Percentiles rank a stretch among this genome's conserved stretches.
Evolutionary conservation across 2,888 invertebrate genomes (phyloP).

Genomic region (Deroplatys truncata): DNA sequence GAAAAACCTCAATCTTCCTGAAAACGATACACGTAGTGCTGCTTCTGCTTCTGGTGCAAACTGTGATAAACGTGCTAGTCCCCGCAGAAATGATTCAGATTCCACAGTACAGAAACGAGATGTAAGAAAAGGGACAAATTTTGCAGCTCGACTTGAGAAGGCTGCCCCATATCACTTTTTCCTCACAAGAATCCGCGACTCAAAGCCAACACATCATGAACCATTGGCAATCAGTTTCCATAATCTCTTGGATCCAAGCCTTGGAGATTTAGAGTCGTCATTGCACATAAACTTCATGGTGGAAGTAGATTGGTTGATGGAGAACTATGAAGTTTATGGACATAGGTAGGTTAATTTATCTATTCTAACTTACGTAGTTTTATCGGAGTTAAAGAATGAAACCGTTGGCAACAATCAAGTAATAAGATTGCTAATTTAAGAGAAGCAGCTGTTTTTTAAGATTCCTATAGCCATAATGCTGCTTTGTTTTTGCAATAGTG

Average conservation of each 20-base stretch:
- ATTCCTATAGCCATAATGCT: no score
- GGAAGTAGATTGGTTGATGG: constrained; percentile 82
- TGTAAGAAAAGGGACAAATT: constrained; percentile 43
- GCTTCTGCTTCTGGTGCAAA: background rate
- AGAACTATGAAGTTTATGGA: constrained; percentile 76
- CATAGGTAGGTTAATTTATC: constrained; percentile 50
- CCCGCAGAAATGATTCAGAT: background rate
- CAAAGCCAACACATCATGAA: constrained; percentile 59
- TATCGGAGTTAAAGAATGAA: no score
- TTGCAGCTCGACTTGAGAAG: constrained; percentile 61
- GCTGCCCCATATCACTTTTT: constrained; percentile 72
- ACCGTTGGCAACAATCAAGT: no score
- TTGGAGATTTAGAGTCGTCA: constrained; percentile 69
- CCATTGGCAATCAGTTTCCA: constrained; percentile 65
- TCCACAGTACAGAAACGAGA: background rate
- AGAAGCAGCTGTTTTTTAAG: no score
- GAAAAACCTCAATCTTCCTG: constrained; percentile 38
- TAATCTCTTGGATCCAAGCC: constrained; percentile 73
- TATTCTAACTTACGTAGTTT: background rate
- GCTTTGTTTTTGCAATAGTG: no score
- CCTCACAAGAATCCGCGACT: constrained; percentile 65
- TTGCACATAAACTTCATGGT: constrained; percentile 94
- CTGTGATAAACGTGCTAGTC: background rate
- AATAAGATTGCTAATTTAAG: no score
- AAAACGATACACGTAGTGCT: background rate